These are phyloP conservation scores for Enoplosus armatus DNA, from an alignment of 2,797 vertebrate genomes.

Conservation along the genomic window DNA sequence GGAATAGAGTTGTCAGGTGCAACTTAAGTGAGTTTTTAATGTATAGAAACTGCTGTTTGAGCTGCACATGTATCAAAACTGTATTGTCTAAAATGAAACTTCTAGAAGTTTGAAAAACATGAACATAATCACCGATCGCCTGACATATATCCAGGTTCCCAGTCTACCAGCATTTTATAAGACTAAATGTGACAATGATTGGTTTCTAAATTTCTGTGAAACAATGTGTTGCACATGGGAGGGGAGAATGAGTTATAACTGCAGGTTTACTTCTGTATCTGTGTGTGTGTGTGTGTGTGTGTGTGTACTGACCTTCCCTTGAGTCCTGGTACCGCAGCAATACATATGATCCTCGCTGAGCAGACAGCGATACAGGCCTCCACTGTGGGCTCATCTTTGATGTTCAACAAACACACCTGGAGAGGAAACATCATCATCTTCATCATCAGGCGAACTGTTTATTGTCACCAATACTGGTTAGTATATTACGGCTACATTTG, in stretches of 20 bases:
- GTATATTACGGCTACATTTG: background rate
- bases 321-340: constrained; percentile 94
- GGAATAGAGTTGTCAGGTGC: background rate
- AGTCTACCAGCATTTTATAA: background rate
- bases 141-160: background rate
- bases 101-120: too few relatives aligned
- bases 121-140: background rate
- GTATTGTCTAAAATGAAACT: too few relatives aligned
- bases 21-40: background rate
- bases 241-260: background rate
- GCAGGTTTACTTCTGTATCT: background rate
- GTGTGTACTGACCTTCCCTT: constrained; percentile 81
- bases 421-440: constrained; percentile 24
- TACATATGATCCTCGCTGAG: constrained; percentile 97
- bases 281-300: constrained; percentile 5
- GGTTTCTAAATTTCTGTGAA: too few relatives aligned
- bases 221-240: background rate
- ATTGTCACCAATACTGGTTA: background rate
- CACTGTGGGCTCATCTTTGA: constrained; percentile 94
- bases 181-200: background rate
- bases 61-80: background rate
- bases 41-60: background rate
- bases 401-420: constrained; percentile 97
- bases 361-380: constrained; percentile 98
- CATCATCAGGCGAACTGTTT: background rate